phyloP scores from a whole-genome alignment of 2,888 invertebrate species.

The Hoplodrina ambigua region DNA sequence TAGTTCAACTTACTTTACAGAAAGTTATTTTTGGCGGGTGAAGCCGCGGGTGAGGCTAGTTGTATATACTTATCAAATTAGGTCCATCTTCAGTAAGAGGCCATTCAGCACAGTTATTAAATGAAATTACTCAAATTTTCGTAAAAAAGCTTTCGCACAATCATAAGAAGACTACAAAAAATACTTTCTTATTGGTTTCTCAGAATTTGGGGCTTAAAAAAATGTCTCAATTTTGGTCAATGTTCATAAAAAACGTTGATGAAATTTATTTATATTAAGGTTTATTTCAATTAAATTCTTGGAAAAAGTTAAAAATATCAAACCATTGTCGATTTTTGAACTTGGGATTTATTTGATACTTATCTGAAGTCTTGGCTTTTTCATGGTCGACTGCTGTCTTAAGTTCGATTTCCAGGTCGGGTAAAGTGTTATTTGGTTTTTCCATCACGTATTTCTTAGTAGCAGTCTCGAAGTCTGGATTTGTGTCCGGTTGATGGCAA shows the following conservation, averaged over 20 bases:
- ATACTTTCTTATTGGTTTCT: constrained; percentile 11
- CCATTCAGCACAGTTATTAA: constrained; percentile 23
- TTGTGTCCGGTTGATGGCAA: no score
- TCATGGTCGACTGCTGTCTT: no score
- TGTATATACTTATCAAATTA: not conserved
- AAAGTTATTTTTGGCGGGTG: no score
- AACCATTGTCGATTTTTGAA: no score
- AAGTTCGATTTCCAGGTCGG: no score
- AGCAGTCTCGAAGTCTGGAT: no score
- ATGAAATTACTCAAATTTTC: constrained; percentile 50
- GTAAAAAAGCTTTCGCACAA: constrained; percentile 6
- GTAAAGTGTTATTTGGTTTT: no score
- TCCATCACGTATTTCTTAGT: no score
- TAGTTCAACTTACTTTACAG: no score
- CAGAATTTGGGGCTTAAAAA: constrained; percentile 3
- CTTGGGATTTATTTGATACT: not conserved
- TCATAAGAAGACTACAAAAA: constrained; percentile 20
- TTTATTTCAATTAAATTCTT: constrained; percentile 1
- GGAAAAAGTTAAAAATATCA: not conserved
- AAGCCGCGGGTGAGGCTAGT: no score
- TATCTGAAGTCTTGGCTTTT: no score
- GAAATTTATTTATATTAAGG: not conserved
- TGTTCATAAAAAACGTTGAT: constrained; percentile 27
- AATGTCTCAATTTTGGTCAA: constrained; percentile 27
- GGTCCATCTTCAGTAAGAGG: not conserved